phyloP scores from a whole-genome alignment of 2,113 vertebrate genomes.

The Rattus rattus region DNA sequence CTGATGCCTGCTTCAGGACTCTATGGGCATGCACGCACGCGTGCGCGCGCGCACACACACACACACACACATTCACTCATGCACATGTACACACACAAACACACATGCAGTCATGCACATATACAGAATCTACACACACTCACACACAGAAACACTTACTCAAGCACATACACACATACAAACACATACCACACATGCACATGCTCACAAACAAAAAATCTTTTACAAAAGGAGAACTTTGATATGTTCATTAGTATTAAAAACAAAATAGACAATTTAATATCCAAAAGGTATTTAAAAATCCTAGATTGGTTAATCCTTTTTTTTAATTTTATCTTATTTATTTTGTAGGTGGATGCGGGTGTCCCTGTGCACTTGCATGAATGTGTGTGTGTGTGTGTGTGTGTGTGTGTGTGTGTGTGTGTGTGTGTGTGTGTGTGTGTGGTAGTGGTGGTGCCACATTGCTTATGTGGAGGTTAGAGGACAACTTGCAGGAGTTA shows the following conservation, averaged over 20 bases:
- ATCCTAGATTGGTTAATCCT: not conserved
- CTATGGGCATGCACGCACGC: not conserved
- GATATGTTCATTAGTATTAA: conserved; percentile 31
- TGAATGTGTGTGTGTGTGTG: not conserved
- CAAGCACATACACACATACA: not conserved
- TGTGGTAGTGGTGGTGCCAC: not conserved
- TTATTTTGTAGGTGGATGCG: not conserved
- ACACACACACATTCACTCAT: not conserved
- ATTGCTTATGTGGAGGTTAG: not conserved
- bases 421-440: too few species aligned
- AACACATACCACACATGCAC: not conserved
- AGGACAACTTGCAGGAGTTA: not conserved
- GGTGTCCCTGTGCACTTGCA: too few species aligned
- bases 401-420: not conserved
- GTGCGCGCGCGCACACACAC: not conserved
- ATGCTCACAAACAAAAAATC: not conserved
- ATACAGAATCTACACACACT: not conserved
- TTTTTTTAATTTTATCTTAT: not conserved
- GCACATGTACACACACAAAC: too few species aligned
- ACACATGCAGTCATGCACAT: not conserved
- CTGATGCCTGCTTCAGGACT: not conserved
- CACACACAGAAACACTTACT: not conserved
- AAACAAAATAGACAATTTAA: conserved; percentile 42
- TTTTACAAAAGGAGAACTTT: conserved; percentile 4
- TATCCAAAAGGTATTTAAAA: conserved; percentile 29